phyloP scores from a whole-genome alignment of 2,797 vertebrate species.

The Borostomias antarcticus region DNA sequence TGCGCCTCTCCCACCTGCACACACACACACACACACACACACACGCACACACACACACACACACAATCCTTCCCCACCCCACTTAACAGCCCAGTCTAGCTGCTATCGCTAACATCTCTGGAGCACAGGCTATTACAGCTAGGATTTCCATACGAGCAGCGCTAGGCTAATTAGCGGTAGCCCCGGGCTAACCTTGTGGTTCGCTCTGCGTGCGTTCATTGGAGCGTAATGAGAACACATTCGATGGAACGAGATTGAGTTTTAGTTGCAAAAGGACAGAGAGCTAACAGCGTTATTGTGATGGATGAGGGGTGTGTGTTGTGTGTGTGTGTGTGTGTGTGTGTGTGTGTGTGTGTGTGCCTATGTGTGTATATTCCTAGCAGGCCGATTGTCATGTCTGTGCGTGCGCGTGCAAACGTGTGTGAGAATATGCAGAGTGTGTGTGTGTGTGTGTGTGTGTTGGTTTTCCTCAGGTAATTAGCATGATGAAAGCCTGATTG shows the following conservation, averaged over 20 bases:
- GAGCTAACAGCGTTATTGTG: background rate
- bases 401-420: slow-evolving; percentile 9
- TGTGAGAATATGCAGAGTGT: too few relatives aligned
- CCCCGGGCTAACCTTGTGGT: background rate
- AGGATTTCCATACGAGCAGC: background rate
- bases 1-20: background rate
- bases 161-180: slow-evolving; percentile 11
- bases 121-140: background rate
- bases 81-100: background rate
- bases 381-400: background rate
- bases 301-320: background rate
- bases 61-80: background rate
- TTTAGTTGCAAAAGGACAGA: background rate
- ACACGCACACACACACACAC: background rate
- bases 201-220: background rate
- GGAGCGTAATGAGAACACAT: too few relatives aligned
- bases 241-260: background rate
- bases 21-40: background rate
- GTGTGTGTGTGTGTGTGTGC: slow-evolving; percentile 6
- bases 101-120: background rate
- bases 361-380: slow-evolving; percentile 8
- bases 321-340: background rate
- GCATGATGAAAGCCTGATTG: too few relatives aligned
- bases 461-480: background rate
- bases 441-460: slow-evolving; percentile 29